Conservation (phyloP, 2,888 invertebrate species). For the Cylloceria caligata region DNA sequence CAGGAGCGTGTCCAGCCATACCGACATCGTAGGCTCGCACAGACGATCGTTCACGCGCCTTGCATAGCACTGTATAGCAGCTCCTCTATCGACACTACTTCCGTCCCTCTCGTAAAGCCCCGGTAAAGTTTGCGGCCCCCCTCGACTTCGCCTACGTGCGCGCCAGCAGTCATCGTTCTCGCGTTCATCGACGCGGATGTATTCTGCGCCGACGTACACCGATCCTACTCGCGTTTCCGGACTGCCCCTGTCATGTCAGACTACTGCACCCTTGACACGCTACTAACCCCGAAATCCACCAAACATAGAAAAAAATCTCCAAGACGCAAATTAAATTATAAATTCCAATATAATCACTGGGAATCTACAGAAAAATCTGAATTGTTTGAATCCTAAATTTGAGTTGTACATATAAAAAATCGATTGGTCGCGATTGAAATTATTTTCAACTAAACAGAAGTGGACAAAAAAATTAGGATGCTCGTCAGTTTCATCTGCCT, state of each 20-base stretch:
- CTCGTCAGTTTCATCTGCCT: background rate
- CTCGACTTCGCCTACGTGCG: background rate
- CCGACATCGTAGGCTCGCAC: background rate
- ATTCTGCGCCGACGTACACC: constrained; percentile 61
- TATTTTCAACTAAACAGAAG: background rate
- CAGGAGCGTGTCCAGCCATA: background rate
- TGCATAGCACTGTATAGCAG: constrained; percentile 23
- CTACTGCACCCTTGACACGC: constrained; percentile 17
- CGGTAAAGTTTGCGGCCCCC: constrained; percentile 10
- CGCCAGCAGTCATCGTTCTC: constrained; percentile 64
- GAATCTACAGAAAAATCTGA: background rate
- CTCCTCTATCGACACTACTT: constrained; percentile 40
- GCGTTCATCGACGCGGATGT: constrained; percentile 67
- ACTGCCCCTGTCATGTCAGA: background rate
- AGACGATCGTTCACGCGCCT: constrained; percentile 55
- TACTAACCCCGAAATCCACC: background rate
- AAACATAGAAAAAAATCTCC: background rate
- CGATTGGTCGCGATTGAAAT: too few species aligned
- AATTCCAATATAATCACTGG: background rate
- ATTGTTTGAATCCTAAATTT: background rate
- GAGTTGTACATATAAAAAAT: too few species aligned
- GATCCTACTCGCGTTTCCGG: constrained; percentile 21
- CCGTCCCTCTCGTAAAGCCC: constrained; percentile 24
- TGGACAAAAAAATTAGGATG: background rate
- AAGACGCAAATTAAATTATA: background rate